These are phyloP conservation scores for Lepetodrilus schrolli DNA, from an alignment of 2,888 invertebrate genomes.

Conservation along the genomic window DNA sequence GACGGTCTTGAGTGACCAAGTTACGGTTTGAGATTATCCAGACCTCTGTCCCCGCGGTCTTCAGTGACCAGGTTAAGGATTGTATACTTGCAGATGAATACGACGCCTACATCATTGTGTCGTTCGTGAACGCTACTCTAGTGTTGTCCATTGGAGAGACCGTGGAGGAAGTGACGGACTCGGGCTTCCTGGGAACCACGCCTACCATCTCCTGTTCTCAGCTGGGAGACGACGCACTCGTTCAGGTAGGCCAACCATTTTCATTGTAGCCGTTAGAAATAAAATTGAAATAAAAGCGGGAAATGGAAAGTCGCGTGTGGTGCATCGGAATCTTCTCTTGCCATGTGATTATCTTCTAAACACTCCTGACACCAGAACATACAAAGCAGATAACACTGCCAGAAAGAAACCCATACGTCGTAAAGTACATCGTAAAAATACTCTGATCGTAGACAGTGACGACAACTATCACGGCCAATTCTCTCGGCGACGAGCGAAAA, in stretches of 20 bases:
- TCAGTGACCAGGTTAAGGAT: neutral
- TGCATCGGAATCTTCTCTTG: too few relatives aligned
- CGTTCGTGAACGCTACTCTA: constrained; percentile 98
- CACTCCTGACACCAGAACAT: too few relatives aligned
- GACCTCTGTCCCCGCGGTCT: neutral
- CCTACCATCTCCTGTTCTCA: constrained; percentile 98
- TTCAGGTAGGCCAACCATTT: constrained; percentile 83
- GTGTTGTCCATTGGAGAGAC: constrained; percentile 99
- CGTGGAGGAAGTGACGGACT: constrained; percentile 99
- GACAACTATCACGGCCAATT: too few relatives aligned
- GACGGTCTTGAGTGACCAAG: neutral
- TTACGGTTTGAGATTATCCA: neutral
- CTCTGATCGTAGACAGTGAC: too few relatives aligned
- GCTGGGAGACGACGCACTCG: constrained; percentile 96
- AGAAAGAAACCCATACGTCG: too few relatives aligned
- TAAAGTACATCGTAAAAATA: too few relatives aligned
- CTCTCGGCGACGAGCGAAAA: too few relatives aligned
- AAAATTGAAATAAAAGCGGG: too few relatives aligned
- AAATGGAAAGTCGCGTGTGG: too few relatives aligned
- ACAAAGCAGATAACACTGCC: too few relatives aligned
- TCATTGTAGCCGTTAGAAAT: neutral
- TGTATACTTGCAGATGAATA: constrained; percentile 85
- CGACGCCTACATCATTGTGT: constrained; percentile 99
- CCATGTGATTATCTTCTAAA: too few relatives aligned
- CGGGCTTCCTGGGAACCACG: constrained; percentile 98